Base-by-base conservation (phyloP, 2,888 invertebrate species). In the Drosophila paramelanica region DNA sequence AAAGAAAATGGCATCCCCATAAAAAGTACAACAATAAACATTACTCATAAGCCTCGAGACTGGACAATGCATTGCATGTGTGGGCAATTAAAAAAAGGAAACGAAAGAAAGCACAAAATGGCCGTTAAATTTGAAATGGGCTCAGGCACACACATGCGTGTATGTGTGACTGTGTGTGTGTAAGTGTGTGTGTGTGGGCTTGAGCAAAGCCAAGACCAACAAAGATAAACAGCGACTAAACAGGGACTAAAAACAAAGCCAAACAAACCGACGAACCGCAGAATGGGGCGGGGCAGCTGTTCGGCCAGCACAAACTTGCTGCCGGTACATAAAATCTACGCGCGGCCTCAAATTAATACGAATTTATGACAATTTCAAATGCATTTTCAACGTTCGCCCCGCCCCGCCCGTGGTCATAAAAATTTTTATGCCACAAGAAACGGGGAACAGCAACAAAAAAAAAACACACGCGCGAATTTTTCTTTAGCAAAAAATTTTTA, bases 281-380 rank as follows among this genome's bases (percentile, higher is more conserved):
- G 41, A 33, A 27, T 43, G 43, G 14, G 3, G 8, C 1, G 41
- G 8, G 0, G 13, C 7, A 6, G 1, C 7, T 5, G 39, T 11
- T 11, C 8, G 31, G 36, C 13, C 36, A 13, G 36, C 47, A 23
- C 52, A 59, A 73, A 73, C 58, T 71, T 66, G 53, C 51, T 56
- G 38, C 13, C 43, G 43, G 41, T 49, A 79, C 52, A 79, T 81
- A 77, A 79, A 81, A 81, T 67, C 78, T 73, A 81, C 59, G 77
- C 73, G 55, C 50, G 55, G 64, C 64, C 68, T 78, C 72, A 79
- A 81, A 81, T 79, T 81, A 79, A 79, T 79, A 81, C 79, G 79
- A 81, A 79, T 79, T 79, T 79, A 79, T 79, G 78, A 79, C 78
- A 80, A 77, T 79, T 79, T 80, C 77, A 80, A 79, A 79, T 79